These are phyloP conservation scores for Crossoptilon crossoptilon DNA, from an alignment of 2,797 vertebrate genomes.

Conservation along the genomic window DNA sequence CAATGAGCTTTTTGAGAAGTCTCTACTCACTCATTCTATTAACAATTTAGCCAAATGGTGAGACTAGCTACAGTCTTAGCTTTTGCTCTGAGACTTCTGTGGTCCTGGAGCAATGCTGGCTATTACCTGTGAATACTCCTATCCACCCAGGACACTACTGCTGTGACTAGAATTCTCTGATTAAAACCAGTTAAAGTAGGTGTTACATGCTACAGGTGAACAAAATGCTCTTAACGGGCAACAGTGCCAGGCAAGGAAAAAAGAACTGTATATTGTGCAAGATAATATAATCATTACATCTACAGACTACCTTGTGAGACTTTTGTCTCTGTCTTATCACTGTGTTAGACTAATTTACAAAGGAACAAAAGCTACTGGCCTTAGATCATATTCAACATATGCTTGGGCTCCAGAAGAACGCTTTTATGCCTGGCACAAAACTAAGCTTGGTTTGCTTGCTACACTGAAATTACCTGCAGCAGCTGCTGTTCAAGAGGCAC, in stretches of 20 bases:
- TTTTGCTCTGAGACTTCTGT: background rate
- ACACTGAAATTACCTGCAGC: background rate
- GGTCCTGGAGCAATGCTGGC: background rate
- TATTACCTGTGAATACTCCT: background rate
- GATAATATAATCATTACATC: background rate
- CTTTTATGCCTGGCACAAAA: background rate
- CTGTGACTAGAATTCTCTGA: background rate
- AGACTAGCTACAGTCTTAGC: background rate
- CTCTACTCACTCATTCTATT: rapidly evolving
- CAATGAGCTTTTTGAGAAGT: background rate
- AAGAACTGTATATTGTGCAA: background rate
- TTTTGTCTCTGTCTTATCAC: background rate
- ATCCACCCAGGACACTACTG: background rate
- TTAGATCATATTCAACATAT: background rate
- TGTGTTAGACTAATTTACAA: background rate
- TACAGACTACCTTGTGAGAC: background rate
- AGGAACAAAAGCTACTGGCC: background rate
- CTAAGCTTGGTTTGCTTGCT: background rate
- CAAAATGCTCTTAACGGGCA: background rate
- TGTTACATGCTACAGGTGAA: background rate
- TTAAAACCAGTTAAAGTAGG: background rate
- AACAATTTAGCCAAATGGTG: background rate
- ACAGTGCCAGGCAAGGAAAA: background rate
- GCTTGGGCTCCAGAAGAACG: background rate
- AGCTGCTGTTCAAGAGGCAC: conserved; percentile 34